A percentile compares a stretch with the other conserved stretches of the same genome.
phyloP scores from a whole-genome alignment of 1,140 invertebrate species.

The Drosophila elegans region DNA sequence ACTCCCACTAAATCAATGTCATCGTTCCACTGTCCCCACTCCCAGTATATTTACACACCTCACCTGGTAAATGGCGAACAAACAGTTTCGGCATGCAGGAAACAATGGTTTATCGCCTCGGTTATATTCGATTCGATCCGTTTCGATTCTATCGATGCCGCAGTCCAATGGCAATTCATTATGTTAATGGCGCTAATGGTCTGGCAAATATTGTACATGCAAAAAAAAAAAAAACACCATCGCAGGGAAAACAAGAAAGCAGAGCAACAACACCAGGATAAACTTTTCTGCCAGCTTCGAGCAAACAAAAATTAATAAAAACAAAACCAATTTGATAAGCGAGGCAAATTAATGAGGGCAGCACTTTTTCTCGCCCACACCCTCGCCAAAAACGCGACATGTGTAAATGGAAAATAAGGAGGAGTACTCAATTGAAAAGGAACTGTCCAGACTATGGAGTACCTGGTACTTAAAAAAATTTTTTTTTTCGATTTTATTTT shows the following conservation, averaged over 20 bases:
- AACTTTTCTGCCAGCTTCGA: constrained; percentile 53
- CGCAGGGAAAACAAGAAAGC: constrained; percentile 8
- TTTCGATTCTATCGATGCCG: constrained; percentile 31
- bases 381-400: constrained; percentile 19
- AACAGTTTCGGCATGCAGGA: constrained; percentile 28
- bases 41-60: constrained; percentile 29
- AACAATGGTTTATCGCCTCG: constrained; percentile 41
- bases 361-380: constrained; percentile 18
- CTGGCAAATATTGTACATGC: constrained; percentile 71
- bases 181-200: constrained; percentile 80
- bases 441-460: neutral
- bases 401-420: constrained; percentile 10
- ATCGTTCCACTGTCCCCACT: neutral
- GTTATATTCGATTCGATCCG: constrained; percentile 27
- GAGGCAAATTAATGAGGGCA: constrained; percentile 75
- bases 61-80: constrained; percentile 39
- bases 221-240: constrained; percentile 52
- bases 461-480: neutral
- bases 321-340: constrained; percentile 81
- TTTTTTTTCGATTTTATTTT: neutral
- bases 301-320: constrained; percentile 58
- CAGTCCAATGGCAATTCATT: constrained; percentile 79
- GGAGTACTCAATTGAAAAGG: neutral
- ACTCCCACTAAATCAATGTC: constrained; percentile 42
- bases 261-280: constrained; percentile 30